Conservation (phyloP, 2,797 vertebrate genomes). For the Potorous gilbertii region DNA sequence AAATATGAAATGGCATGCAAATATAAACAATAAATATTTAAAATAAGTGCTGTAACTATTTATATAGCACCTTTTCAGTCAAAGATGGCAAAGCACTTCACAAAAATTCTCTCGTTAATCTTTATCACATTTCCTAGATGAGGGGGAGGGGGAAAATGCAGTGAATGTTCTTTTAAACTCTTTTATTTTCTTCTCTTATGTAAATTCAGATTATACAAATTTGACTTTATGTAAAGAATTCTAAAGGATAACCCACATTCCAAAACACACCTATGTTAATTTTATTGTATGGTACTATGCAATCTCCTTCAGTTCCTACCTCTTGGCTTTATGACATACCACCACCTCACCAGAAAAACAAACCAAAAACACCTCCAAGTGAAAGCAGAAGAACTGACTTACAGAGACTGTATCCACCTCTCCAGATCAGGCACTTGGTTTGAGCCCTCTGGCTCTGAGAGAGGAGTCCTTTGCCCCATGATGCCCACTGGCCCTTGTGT, state of each 20-base stretch:
- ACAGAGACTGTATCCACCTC: not conserved
- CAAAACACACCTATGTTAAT: not conserved
- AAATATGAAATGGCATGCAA: conserved; percentile 56
- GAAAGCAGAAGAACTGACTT: not conserved
- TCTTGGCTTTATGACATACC: not conserved
- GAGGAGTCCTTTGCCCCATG: not conserved
- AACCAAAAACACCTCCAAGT: not conserved
- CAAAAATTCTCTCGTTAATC: conserved; percentile 45
- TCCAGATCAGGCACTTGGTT: not conserved
- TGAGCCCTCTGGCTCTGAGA: not conserved
- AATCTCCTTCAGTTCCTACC: not conserved
- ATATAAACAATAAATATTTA: conserved; percentile 65
- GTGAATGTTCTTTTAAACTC: not conserved
- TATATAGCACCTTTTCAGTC: conserved; percentile 56
- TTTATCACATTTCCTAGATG: not conserved
- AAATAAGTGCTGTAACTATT: conserved; percentile 62
- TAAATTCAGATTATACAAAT: not conserved
- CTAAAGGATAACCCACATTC: not conserved
- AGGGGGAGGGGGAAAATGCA: not conserved
- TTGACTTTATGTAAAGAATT: not conserved
- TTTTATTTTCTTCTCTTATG: not conserved
- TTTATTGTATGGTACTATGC: not conserved
- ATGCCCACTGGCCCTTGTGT: not conserved
- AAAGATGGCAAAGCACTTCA: conserved; percentile 23
- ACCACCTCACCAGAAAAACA: not conserved